A percentile compares a stretch with the other conserved stretches of the same genome.
Evolutionary conservation across 2,888 invertebrate species (phyloP).

Genomic region (Chrysolina americana): DNA sequence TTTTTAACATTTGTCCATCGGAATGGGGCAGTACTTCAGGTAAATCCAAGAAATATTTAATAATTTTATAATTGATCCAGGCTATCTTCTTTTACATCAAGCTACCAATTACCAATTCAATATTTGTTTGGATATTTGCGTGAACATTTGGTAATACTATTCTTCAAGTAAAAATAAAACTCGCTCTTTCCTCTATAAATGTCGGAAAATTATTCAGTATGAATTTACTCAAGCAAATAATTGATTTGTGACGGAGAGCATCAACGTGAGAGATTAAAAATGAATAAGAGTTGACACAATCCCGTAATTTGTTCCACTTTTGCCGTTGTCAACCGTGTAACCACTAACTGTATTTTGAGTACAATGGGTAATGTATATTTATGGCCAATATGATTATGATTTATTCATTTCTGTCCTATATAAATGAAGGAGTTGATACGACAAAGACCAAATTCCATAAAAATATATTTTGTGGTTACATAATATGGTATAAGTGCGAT

Average conservation of each 20-base stretch:
- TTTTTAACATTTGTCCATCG: no score
- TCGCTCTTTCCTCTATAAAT: no score
- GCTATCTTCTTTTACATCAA: no score
- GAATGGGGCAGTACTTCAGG: no score
- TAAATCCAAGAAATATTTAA: no score
- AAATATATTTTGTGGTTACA: background rate
- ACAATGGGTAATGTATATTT: background rate
- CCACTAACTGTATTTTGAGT: conserved; percentile 2
- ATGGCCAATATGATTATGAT: conserved; percentile 8
- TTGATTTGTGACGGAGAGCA: background rate
- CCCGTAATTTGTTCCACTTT: conserved; percentile 8
- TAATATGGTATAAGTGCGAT: background rate
- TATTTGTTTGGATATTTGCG: background rate
- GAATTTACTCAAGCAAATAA: background rate
- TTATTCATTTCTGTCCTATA: conserved; percentile 1
- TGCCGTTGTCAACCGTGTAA: background rate
- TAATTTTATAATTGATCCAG: no score
- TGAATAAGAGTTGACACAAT: background rate
- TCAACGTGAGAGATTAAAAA: conserved; percentile 1
- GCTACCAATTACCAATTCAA: no score
- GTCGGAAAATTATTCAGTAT: no score
- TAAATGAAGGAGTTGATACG: background rate
- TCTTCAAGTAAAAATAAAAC: no score
- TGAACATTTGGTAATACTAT: background rate
- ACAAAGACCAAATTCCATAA: background rate